Evolutionary conservation across 2,797 vertebrate species (phyloP), one percentile per base, ranked within the genome.

Genomic region (Denticeps clupeoides): DNA sequence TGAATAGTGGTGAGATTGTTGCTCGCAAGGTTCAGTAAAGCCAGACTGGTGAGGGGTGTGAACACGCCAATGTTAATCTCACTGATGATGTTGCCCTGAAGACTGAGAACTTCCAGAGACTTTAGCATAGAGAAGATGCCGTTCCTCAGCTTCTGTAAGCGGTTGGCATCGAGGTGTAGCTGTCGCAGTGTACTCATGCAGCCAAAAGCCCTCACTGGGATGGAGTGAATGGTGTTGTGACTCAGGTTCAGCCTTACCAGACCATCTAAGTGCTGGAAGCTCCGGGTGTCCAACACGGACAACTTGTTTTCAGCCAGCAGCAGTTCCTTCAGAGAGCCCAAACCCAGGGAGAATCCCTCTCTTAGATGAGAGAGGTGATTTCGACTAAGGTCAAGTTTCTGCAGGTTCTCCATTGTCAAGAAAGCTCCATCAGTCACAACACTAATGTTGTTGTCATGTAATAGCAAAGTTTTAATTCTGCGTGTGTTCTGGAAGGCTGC

Each of bases 111-210:
- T 61, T 88, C 85, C 47, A 89, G 65, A 2, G 77, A 80, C 31
- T 81, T 81, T 33, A 85, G 67, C 79, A 81, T 84, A 49, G 83
- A 85, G 72, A 90, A 89, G 22, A 75, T 60, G 1, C 84, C 78
- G 2, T 69, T 70, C 2, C 24, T 42, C 28, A 89, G 73, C 1
- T 49, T 45, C 0, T 4, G 58, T 26, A 89, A 64, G 2, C 3
- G 59, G 63, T 89, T 89, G 53, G 65, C 59, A 29, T 77, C 63
- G 45, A 89, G 77, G 47, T 77, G 69, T 3, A 89, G 70, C 41
- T 80, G 77, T 2, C 83, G 65, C 54, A 89, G 68, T 4, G 62
- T 42, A 49, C 79, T 84, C 63, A 89, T 73, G 49, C 74, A 59
- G 21, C 72, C 62, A 31, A 88, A 87, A 0, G 84, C 55, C 42